Evolutionary conservation across 2,888 invertebrate species (phyloP).

Genomic region (Liopterus haemorrhoidalis): DNA sequence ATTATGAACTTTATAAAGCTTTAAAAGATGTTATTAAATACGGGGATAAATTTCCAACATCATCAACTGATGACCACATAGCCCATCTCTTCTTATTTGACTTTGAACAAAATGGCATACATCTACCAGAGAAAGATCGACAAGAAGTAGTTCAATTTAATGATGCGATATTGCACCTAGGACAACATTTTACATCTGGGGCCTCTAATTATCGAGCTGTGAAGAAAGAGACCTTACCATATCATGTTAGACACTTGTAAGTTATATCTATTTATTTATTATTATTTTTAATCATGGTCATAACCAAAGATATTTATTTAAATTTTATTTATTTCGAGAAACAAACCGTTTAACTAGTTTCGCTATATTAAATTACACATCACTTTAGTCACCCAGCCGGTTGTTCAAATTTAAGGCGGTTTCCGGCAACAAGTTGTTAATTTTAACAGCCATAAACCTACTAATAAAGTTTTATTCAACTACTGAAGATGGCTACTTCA

Average conservation of each 20-base stretch:
- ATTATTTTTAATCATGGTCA: slow-evolving; percentile 9
- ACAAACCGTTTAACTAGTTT: no score
- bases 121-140: slow-evolving; percentile 70
- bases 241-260: slow-evolving; percentile 67
- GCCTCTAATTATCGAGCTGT: slow-evolving; percentile 65
- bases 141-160: slow-evolving; percentile 76
- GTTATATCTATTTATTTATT: slow-evolving; percentile 37
- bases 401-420: no score
- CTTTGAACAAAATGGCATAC: slow-evolving; percentile 97
- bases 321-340: background rate
- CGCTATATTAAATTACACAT: no score
- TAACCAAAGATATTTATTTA: slow-evolving; percentile 7
- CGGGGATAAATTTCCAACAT: slow-evolving; percentile 62
- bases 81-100: slow-evolving; percentile 88
- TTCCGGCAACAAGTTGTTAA: no score
- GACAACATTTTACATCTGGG: slow-evolving; percentile 77
- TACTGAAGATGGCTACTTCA: no score
- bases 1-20: slow-evolving; percentile 73
- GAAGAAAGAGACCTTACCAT: slow-evolving; percentile 60
- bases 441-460: no score
- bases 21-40: slow-evolving; percentile 63
- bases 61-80: slow-evolving; percentile 76
- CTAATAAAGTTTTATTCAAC: no score
- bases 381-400: no score
- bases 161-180: slow-evolving; percentile 75